Evolutionary conservation across 1,140 invertebrate genomes (phyloP).

Genomic region (Drosophila chauvacae): DNA sequence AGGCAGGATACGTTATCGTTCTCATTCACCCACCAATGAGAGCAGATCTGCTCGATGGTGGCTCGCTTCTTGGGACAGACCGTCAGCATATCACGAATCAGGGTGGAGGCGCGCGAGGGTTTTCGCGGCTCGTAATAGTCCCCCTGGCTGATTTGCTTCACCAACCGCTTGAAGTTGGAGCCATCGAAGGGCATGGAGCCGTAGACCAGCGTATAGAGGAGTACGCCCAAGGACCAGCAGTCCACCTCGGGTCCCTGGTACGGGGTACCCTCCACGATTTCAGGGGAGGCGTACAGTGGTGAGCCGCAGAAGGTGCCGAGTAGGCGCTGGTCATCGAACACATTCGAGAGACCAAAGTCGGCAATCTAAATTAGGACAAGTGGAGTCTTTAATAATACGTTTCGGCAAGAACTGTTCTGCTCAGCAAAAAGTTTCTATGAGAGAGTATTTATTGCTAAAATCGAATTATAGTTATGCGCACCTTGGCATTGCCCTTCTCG

Average conservation of each 20-base stretch:
- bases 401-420: not conserved
- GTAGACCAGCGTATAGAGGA: conserved; percentile 99
- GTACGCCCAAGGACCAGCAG: conserved; percentile 98
- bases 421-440: not conserved
- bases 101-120: conserved; percentile 96
- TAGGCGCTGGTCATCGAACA: conserved; percentile 95
- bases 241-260: conserved; percentile 98
- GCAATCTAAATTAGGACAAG: conserved; percentile 90
- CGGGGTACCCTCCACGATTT: conserved; percentile 98
- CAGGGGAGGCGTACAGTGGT: conserved; percentile 98
- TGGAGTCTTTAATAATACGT: not conserved
- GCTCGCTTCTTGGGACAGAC: conserved; percentile 95
- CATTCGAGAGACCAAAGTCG: conserved; percentile 99
- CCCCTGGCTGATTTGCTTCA: conserved; percentile 98
- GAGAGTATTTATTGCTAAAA: not conserved
- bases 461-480: conserved; percentile 76
- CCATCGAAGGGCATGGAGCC: conserved; percentile 99
- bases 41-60: conserved; percentile 96
- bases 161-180: conserved; percentile 98
- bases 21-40: conserved; percentile 97
- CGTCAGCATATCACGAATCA: conserved; percentile 97
- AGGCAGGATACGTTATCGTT: conserved; percentile 93
- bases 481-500: conserved; percentile 97
- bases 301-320: conserved; percentile 98
- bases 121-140: conserved; percentile 98